These are phyloP conservation scores for Equus przewalskii DNA, from an alignment of 2,113 vertebrate genomes.

Conservation along the genomic window DNA sequence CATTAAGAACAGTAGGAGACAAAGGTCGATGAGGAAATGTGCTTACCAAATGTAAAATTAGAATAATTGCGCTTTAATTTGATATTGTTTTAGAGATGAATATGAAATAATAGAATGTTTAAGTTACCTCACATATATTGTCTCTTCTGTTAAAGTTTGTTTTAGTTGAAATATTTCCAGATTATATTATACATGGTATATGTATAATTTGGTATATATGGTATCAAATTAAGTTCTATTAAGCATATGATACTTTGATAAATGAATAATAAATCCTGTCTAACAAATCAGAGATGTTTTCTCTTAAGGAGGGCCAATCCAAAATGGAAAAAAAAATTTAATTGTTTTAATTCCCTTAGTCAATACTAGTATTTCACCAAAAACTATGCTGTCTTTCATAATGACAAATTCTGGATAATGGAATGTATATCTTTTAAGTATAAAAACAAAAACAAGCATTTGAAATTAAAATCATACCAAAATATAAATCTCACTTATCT, in stretches of 20 bases:
- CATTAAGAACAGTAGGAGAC: not conserved
- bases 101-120: not conserved
- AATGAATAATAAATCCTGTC: not conserved
- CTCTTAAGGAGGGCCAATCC: not conserved
- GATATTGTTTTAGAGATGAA: not conserved
- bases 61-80: not conserved
- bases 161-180: not conserved
- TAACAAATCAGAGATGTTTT: not conserved
- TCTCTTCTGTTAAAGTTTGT: not conserved
- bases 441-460: not conserved
- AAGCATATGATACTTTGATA: not conserved
- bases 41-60: not conserved
- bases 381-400: not conserved
- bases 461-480: constrained; percentile 30
- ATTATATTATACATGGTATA: not conserved
- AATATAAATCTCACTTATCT: not conserved
- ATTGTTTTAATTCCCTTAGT: not conserved
- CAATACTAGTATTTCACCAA: constrained; percentile 3
- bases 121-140: not conserved
- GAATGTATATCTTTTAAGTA: not conserved
- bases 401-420: not conserved
- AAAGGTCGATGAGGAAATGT: not conserved
- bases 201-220: not conserved
- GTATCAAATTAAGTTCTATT: not conserved
- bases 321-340: not conserved